Evolutionary conservation across 2,888 invertebrate genomes (phyloP).

Genomic region (Gortyna flavago): DNA sequence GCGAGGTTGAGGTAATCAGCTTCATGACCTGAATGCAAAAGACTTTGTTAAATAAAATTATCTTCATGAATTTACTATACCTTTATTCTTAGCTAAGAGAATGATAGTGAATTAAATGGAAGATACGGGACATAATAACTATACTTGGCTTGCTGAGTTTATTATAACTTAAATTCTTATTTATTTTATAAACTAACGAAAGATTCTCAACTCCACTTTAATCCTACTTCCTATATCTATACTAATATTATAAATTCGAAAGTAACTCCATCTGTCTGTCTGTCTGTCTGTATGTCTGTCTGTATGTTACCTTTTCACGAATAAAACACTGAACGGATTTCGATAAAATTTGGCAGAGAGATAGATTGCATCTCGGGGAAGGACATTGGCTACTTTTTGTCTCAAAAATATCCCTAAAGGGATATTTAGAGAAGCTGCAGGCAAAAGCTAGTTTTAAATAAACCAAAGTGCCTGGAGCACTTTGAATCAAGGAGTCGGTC

Average conservation of each 20-base stretch:
- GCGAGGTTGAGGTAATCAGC: constrained; percentile 97
- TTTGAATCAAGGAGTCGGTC: not conserved
- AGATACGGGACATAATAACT: constrained; percentile 8
- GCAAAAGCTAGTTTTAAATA: not conserved
- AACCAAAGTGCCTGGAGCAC: too few species aligned
- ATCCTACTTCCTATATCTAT: too few species aligned
- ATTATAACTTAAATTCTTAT: constrained; percentile 14
- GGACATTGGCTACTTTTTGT: too few species aligned
- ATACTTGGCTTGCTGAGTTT: constrained; percentile 4
- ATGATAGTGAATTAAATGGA: constrained; percentile 13
- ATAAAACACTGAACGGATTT: too few species aligned
- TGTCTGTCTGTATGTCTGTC: too few species aligned
- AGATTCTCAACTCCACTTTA: not conserved
- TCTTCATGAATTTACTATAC: constrained; percentile 22
- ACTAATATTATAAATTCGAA: too few species aligned
- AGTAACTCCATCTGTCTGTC: too few species aligned
- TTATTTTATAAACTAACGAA: not conserved
- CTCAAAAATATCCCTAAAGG: too few species aligned
- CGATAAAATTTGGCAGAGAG: too few species aligned
- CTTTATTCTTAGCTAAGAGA: constrained; percentile 12
- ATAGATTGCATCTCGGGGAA: too few species aligned
- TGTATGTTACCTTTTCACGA: too few species aligned
- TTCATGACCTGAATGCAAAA: constrained; percentile 92
- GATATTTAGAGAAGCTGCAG: too few species aligned
- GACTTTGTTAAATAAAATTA: constrained; percentile 31